phyloP scores from a whole-genome alignment of 2,888 invertebrate species.

The Vanessa cardui region DNA sequence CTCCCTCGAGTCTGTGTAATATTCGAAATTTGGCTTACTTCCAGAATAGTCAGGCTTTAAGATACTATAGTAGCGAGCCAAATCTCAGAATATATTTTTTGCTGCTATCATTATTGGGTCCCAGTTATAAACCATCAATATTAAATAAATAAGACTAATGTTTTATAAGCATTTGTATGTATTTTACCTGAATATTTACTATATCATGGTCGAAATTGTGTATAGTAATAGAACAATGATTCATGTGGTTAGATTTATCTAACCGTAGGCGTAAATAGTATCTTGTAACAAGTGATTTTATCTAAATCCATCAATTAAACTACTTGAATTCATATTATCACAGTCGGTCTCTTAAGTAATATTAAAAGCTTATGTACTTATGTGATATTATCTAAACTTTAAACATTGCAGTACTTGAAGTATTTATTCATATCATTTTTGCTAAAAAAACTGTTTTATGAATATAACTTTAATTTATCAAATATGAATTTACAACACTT shows the following conservation, averaged over 20 bases:
- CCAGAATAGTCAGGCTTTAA: conserved; percentile 34
- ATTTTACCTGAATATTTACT: background rate
- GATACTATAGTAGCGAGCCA: conserved; percentile 29
- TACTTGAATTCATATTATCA: conserved; percentile 5
- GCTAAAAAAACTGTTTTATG: too few relatives aligned
- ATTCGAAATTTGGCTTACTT: conserved; percentile 29
- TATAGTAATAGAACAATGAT: too few relatives aligned
- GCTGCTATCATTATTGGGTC: background rate
- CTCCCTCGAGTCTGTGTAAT: conserved; percentile 11
- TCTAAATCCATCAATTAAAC: background rate
- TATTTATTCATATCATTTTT: too few relatives aligned
- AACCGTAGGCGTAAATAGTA: background rate
- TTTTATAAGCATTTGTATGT: too few relatives aligned
- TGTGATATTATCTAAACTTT: too few relatives aligned
- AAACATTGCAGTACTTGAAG: too few relatives aligned
- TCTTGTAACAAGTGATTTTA: conserved; percentile 1
- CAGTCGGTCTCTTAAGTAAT: background rate
- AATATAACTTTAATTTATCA: too few relatives aligned
- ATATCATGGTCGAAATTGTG: background rate
- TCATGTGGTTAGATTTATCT: background rate
- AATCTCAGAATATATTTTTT: conserved; percentile 17
- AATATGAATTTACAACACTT: too few relatives aligned
- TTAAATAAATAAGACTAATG: too few relatives aligned
- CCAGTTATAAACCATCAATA: background rate
- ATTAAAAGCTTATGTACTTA: background rate